A percentile compares a stretch with the other conserved stretches of the same genome.
Conservation (phyloP, 2,113 vertebrate species). For the Cyanistes caeruleus region DNA sequence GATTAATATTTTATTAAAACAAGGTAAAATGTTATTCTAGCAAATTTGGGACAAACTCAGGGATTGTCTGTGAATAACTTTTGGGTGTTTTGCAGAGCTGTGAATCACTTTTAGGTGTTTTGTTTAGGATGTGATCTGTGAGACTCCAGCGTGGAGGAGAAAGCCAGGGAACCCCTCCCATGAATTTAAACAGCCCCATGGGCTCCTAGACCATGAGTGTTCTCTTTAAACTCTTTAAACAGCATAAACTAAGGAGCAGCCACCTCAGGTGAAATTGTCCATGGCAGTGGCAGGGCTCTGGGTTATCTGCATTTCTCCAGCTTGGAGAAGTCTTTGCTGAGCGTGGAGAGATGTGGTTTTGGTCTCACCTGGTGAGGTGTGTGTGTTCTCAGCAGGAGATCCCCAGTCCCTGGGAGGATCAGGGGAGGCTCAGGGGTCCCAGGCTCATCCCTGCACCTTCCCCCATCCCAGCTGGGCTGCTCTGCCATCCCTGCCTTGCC, state of each 20-base stretch:
- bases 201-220: neutral
- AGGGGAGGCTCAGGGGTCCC: rapidly evolving
- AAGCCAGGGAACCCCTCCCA: neutral
- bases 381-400: neutral
- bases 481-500: neutral
- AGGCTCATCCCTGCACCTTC: neutral
- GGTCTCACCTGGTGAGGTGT: rapidly evolving
- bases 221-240: neutral
- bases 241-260: neutral
- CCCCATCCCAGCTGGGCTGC: neutral
- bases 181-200: rapidly evolving
- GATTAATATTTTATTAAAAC: neutral
- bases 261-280: neutral
- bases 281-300: neutral
- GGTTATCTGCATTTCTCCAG: rapidly evolving
- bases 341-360: rapidly evolving
- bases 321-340: neutral
- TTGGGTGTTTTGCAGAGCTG: neutral
- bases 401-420: rapidly evolving
- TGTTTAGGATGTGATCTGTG: no score
- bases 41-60: neutral
- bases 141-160: neutral
- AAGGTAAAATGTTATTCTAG: neutral
- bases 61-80: neutral
- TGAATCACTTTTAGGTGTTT: no score